phyloP scores from a whole-genome alignment of 1,140 invertebrate species.

The Bacillus rossius region DNA sequence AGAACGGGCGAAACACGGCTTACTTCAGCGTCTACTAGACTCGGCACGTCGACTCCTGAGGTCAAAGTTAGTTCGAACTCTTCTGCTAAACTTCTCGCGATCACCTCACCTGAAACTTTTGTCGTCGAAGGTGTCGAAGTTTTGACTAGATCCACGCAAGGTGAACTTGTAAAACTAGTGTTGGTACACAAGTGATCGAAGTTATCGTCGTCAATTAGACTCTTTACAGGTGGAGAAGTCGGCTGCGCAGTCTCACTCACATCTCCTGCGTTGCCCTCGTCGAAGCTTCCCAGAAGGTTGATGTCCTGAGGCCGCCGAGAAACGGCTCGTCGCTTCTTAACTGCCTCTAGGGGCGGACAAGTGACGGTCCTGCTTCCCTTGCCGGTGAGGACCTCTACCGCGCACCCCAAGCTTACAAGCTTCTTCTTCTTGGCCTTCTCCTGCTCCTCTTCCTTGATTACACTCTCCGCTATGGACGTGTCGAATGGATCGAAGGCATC shows the following conservation, averaged over 20 bases:
- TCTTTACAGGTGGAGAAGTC: background rate
- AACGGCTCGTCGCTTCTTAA: slow-evolving; percentile 12
- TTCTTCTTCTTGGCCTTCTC: slow-evolving; percentile 66
- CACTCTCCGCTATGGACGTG: slow-evolving; percentile 77
- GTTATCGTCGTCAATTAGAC: slow-evolving; percentile 11
- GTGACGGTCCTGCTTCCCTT: slow-evolving; percentile 9
- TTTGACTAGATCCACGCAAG: background rate
- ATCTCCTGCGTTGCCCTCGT: slow-evolving; percentile 6
- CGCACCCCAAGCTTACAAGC: slow-evolving; percentile 53
- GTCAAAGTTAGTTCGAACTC: no score
- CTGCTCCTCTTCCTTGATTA: slow-evolving; percentile 62
- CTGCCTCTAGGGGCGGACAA: background rate
- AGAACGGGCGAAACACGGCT: no score
- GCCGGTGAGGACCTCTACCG: slow-evolving; percentile 37
- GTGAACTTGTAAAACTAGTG: background rate
- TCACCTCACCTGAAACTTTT: background rate
- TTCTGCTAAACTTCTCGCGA: no score
- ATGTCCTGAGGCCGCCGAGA: slow-evolving; percentile 21
- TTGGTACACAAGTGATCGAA: background rate
- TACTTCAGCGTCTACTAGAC: no score
- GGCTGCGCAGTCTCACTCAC: background rate
- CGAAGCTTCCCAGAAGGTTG: slow-evolving; percentile 24
- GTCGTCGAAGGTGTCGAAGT: no score
- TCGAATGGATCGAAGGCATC: slow-evolving; percentile 77
- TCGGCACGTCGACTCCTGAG: no score